Percentiles rank a stretch among this genome's conserved stretches.
Evolutionary conservation across 2,888 invertebrate species (phyloP).

Genomic region (Lycophotia porphyrea): DNA sequence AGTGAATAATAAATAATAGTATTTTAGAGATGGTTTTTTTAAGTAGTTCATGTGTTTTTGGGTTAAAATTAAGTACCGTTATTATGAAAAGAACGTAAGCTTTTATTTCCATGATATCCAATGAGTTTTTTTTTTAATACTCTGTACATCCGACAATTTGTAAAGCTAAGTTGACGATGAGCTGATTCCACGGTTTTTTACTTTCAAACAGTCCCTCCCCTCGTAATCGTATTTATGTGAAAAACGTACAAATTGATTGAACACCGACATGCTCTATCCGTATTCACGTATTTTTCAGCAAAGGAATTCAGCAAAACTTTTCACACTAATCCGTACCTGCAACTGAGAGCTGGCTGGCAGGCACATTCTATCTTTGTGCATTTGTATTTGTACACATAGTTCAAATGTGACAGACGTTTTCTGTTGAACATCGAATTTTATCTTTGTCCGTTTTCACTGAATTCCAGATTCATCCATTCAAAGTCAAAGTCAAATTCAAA

Average conservation of each 20-base stretch:
- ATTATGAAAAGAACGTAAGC: neutral
- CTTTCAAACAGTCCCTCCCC: neutral
- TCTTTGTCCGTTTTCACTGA: conserved; percentile 11
- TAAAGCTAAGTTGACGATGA: neutral
- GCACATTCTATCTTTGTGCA: conserved; percentile 12
- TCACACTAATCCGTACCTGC: conserved; percentile 16
- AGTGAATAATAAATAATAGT: neutral
- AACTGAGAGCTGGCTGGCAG: neutral
- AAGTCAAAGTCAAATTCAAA: no score
- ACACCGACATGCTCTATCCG: neutral
- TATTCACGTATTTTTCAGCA: neutral
- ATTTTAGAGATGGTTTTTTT: neutral
- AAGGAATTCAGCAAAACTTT: conserved; percentile 7
- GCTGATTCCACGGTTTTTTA: no score
- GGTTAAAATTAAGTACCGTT: neutral
- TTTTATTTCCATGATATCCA: neutral
- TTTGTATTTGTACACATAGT: neutral
- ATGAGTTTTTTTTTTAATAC: neutral
- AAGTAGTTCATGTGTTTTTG: neutral
- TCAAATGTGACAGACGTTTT: neutral
- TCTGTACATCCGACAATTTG: neutral
- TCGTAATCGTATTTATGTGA: neutral
- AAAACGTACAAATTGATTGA: neutral
- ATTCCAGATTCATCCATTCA: conserved; percentile 14
- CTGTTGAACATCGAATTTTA: conserved; percentile 18